Evolutionary conservation across 1,140 invertebrate genomes (phyloP).

Genomic region (Trissolcus basalis): DNA sequence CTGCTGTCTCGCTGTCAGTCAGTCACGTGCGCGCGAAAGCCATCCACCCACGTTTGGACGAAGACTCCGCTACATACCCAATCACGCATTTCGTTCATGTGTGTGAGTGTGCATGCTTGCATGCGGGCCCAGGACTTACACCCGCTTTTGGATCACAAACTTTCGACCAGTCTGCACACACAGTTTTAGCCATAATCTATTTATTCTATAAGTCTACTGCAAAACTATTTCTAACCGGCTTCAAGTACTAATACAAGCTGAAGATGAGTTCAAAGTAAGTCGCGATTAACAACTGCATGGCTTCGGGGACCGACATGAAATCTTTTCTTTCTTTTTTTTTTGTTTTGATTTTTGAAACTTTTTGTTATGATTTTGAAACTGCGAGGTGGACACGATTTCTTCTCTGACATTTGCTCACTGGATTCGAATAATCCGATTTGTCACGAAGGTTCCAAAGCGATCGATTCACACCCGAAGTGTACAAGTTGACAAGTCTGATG

Average conservation of each 20-base stretch:
- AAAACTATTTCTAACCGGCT: conserved; percentile 4
- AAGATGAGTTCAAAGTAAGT: conserved; percentile 30
- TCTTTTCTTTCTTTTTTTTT: not conserved
- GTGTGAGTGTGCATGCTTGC: conserved; percentile 32
- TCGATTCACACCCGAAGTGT: too few species aligned
- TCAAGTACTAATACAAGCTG: conserved; percentile 7
- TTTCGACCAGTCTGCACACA: not conserved
- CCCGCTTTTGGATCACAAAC: not conserved
- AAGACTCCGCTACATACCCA: not conserved
- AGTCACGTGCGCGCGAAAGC: conserved; percentile 10
- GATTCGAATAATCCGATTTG: too few species aligned
- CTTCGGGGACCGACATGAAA: not conserved
- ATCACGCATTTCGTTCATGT: conserved; percentile 6
- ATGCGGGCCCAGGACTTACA: not conserved
- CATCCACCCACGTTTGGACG: not conserved
- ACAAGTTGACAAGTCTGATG: too few species aligned
- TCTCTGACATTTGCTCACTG: too few species aligned
- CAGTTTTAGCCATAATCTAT: not conserved
- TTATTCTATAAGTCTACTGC: not conserved
- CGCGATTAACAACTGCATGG: not conserved
- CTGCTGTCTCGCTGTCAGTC: not conserved
- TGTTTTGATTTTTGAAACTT: too few species aligned
- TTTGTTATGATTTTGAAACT: too few species aligned
- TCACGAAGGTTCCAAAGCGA: too few species aligned
- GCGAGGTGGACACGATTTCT: too few species aligned